Evolutionary conservation across 1,140 invertebrate genomes (phyloP).

Genomic region (Atta colombica): DNA sequence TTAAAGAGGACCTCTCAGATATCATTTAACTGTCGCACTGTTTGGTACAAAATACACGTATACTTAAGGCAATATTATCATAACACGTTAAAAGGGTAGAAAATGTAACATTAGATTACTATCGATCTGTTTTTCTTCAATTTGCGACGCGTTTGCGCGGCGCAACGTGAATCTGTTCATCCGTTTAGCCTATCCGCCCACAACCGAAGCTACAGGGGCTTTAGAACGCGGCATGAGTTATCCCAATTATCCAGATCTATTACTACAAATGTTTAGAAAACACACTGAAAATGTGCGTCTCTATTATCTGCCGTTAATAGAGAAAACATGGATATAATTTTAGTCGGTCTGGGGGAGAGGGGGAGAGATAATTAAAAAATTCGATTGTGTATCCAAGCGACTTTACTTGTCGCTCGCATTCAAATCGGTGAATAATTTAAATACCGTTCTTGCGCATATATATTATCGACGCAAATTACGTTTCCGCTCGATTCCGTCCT

Average conservation of each 20-base stretch:
- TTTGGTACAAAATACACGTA: background rate
- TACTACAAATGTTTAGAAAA: slow-evolving; percentile 45
- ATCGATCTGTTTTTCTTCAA: slow-evolving; percentile 60
- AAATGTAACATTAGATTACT: slow-evolving; percentile 56
- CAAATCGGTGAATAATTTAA: slow-evolving; percentile 60
- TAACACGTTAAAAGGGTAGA: slow-evolving; percentile 23
- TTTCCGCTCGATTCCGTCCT: slow-evolving; percentile 15
- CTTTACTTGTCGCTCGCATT: slow-evolving; percentile 50
- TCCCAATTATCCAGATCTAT: slow-evolving; percentile 7
- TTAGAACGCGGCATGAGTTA: background rate
- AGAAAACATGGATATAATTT: slow-evolving; percentile 38
- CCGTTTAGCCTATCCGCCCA: slow-evolving; percentile 4
- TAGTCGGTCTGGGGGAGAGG: background rate
- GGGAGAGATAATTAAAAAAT: slow-evolving; percentile 26
- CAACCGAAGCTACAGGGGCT: background rate
- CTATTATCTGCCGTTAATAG: slow-evolving; percentile 28
- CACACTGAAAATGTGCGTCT: slow-evolving; percentile 23
- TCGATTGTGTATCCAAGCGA: slow-evolving; percentile 25
- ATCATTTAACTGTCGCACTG: background rate
- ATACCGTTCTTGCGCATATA: slow-evolving; percentile 43
- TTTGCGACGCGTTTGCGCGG: slow-evolving; percentile 40
- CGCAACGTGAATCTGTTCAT: slow-evolving; percentile 34
- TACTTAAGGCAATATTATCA: slow-evolving; percentile 36
- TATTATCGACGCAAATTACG: slow-evolving; percentile 49
- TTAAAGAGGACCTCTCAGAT: slow-evolving; percentile 42